A percentile compares a stretch with the other conserved stretches of the same genome.
Evolutionary conservation across 2,797 vertebrate species (phyloP).

Genomic region (Lagorchestes hirsutus): DNA sequence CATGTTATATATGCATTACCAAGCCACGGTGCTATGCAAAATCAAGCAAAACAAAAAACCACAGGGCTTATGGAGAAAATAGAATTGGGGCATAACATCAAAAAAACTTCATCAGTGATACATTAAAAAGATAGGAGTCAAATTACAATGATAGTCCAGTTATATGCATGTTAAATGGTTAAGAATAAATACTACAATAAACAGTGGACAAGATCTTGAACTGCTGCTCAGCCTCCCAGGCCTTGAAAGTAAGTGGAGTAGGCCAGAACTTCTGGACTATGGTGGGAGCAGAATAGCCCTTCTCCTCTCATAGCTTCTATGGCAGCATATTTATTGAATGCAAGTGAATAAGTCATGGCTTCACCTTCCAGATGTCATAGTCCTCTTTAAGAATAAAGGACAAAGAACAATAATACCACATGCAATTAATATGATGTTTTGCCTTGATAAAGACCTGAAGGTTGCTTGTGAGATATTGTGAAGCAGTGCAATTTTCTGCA

Average conservation of each 20-base stretch:
- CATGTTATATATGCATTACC: neutral
- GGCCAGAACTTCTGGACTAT: neutral
- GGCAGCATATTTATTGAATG: neutral
- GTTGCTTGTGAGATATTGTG: neutral
- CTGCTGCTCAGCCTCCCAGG: neutral
- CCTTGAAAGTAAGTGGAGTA: neutral
- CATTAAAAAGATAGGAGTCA: neutral
- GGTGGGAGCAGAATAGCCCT: neutral
- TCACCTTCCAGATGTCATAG: too few relatives aligned
- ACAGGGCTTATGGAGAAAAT: neutral
- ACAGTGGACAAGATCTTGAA: neutral
- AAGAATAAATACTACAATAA: neutral
- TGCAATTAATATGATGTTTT: neutral
- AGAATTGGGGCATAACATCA: neutral
- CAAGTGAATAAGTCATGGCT: too few relatives aligned
- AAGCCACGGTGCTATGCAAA: neutral
- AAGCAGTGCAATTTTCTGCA: neutral
- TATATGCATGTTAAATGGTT: neutral
- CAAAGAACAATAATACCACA: too few relatives aligned
- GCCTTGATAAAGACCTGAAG: neutral
- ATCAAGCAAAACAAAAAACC: neutral
- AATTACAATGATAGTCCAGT: neutral
- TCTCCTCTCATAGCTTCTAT: neutral
- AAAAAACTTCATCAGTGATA: neutral
- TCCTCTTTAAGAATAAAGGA: too few relatives aligned